Evolutionary conservation across 2,113 vertebrate genomes (phyloP).

Genomic region (Heterochromis multidens): DNA sequence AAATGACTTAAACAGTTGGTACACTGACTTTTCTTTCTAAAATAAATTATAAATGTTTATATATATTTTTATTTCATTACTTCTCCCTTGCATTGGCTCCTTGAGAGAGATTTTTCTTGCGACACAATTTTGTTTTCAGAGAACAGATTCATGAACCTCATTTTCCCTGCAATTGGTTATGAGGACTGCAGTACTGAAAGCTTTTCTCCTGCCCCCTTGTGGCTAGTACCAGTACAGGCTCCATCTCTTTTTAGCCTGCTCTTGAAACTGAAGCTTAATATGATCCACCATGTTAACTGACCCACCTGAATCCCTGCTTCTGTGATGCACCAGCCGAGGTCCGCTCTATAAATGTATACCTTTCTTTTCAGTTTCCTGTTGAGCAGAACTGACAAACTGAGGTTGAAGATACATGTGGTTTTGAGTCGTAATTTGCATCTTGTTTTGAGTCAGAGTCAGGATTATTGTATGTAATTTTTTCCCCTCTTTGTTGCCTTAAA

Average conservation of each 20-base stretch:
- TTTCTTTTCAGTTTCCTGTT: background rate
- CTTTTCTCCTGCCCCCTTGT: conserved; percentile 20
- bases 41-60: background rate
- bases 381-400: background rate
- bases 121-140: background rate
- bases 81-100: background rate
- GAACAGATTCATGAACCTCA: background rate
- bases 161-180: background rate
- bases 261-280: background rate
- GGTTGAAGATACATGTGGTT: background rate
- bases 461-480: background rate
- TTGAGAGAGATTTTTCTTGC: background rate
- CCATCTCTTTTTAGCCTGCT: background rate
- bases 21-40: background rate
- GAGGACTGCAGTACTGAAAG: background rate
- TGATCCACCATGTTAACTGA: background rate
- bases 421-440: background rate
- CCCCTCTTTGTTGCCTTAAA: conserved; percentile 42
- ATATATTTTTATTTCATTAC: background rate
- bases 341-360: background rate
- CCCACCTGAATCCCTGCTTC: background rate
- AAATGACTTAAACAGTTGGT: too few species aligned
- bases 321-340: background rate
- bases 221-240: background rate
- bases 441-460: background rate